Percentiles rank a stretch among this genome's conserved stretches.
Evolutionary conservation across 2,113 vertebrate species (phyloP).

Genomic region (Cottus gobio): DNA sequence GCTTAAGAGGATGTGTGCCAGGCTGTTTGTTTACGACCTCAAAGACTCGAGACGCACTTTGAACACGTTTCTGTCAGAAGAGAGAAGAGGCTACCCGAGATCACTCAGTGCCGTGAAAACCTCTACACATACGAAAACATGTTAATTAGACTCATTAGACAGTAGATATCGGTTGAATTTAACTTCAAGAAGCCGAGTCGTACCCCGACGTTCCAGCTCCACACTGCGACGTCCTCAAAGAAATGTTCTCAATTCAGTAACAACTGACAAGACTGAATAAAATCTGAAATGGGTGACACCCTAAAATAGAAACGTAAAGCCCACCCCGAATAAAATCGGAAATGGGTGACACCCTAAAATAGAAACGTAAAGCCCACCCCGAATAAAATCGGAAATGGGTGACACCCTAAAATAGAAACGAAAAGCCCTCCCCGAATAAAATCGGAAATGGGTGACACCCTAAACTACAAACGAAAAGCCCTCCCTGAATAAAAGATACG

Average conservation of each 20-base stretch:
- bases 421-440: conserved; percentile 13
- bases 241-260: conserved; percentile 8
- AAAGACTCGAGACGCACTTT: conserved; percentile 1
- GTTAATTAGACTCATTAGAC: conserved; percentile 20
- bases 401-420: conserved; percentile 21
- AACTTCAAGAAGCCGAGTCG: background rate
- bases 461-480: conserved; percentile 29
- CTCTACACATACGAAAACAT: background rate
- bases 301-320: conserved; percentile 30
- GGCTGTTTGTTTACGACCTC: conserved; percentile 18
- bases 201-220: background rate
- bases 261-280: conserved; percentile 9
- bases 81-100: background rate
- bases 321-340: background rate
- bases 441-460: background rate
- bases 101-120: background rate
- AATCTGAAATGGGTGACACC: background rate
- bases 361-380: conserved; percentile 15
- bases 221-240: conserved; percentile 4
- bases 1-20: background rate
- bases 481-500: conserved; percentile 14
- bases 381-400: conserved; percentile 7
- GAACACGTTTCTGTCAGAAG: conserved; percentile 29
- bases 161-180: background rate
- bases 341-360: conserved; percentile 13